These are phyloP conservation scores for Metaphire vulgaris DNA, from an alignment of 1,140 invertebrate genomes.

Conservation along the genomic window DNA sequence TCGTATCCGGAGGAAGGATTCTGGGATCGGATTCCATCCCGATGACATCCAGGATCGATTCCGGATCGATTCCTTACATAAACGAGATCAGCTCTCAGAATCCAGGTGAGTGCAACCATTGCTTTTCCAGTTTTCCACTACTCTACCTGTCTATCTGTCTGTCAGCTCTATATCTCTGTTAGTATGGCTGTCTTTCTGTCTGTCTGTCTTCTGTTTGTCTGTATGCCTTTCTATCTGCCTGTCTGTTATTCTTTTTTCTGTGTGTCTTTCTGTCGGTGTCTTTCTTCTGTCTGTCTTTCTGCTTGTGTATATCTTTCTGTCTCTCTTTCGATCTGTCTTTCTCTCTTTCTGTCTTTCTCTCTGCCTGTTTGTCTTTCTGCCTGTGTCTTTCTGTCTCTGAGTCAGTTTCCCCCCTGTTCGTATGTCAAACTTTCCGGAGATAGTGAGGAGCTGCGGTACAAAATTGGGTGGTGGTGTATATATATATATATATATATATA, in stretches of 20 bases:
- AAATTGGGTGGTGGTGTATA: too few relatives aligned
- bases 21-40: conserved; percentile 3
- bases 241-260: too few relatives aligned
- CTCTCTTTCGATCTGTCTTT: background rate
- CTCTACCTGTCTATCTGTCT: background rate
- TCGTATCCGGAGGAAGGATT: too few relatives aligned
- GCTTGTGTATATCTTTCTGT: background rate
- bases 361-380: background rate
- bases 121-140: background rate
- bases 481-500: too few relatives aligned
- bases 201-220: background rate
- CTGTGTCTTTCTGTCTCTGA: too few relatives aligned
- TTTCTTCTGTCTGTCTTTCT: background rate
- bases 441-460: too few relatives aligned
- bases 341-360: too few relatives aligned
- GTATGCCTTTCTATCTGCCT: background rate
- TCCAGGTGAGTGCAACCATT: conserved; percentile 1
- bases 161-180: background rate
- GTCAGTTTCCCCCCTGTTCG: too few relatives aligned
- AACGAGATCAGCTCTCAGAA: conserved; percentile 11
- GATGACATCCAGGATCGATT: conserved; percentile 8
- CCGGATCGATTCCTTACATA: background rate
- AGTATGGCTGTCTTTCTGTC: background rate
- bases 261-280: background rate
- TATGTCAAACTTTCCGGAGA: too few relatives aligned